Percentiles rank a stretch among this genome's conserved stretches.
phyloP scores from a whole-genome alignment of 2,888 invertebrate genomes.

The Eristalinus aeneus region DNA sequence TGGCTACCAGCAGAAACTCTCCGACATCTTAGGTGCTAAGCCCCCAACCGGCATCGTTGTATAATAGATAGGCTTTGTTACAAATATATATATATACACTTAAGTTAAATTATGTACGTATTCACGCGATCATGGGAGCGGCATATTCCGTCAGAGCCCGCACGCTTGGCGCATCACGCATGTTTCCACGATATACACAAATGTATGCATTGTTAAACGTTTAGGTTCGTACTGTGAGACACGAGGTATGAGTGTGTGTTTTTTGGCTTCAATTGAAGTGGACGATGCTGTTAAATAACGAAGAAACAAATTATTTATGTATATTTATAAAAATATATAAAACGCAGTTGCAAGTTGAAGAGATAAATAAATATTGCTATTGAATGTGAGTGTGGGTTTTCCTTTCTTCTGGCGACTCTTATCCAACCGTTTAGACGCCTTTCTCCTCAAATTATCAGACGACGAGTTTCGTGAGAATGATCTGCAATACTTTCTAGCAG shows the following conservation, averaged over 20 bases:
- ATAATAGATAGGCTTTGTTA: conserved; percentile 77
- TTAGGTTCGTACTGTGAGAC: conserved; percentile 35
- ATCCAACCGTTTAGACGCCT: too few relatives aligned
- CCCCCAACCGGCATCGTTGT: conserved; percentile 90
- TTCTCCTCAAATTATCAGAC: too few relatives aligned
- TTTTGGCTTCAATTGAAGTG: conserved; percentile 50
- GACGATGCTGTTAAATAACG: conserved; percentile 47
- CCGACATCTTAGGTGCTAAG: conserved; percentile 88
- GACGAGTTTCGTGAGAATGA: too few relatives aligned
- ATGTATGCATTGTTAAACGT: conserved; percentile 46
- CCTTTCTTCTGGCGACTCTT: too few relatives aligned
- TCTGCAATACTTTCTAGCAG: too few relatives aligned
- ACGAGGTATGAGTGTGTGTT: conserved; percentile 11
- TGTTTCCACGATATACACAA: conserved; percentile 35
- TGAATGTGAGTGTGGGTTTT: conserved; percentile 7
- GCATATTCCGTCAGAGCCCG: conserved; percentile 13
- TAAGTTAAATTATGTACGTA: conserved; percentile 35
- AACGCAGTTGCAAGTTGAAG: conserved; percentile 48
- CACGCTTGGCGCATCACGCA: conserved; percentile 50
- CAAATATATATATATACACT: conserved; percentile 19
- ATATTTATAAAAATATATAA: conserved; percentile 64
- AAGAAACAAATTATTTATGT: conserved; percentile 53
- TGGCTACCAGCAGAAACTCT: conserved; percentile 88
- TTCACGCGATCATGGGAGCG: conserved; percentile 20
- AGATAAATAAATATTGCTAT: conserved; percentile 34